Conservation (phyloP, 1,140 invertebrate genomes). For the Drosophila paulistorum region DNA sequence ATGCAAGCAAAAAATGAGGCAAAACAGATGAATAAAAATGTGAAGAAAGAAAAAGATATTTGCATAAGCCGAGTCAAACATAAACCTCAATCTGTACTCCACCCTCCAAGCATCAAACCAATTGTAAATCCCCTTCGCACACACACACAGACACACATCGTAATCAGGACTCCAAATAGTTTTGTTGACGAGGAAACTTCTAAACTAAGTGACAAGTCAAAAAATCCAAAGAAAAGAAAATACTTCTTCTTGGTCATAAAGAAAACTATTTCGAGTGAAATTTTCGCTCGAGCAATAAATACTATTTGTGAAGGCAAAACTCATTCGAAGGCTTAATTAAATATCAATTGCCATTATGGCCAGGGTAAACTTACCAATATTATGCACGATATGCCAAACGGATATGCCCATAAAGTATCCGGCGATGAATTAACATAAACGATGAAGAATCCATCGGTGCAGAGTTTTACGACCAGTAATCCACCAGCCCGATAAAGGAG, state of each 20-base stretch:
- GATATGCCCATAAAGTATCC: constrained; percentile 85
- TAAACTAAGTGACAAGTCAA: background rate
- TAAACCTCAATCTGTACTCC: background rate
- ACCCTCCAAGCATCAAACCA: background rate
- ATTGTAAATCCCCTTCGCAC: background rate
- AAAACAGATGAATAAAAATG: constrained; percentile 5
- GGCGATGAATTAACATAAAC: constrained; percentile 85
- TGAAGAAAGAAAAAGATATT: constrained; percentile 41
- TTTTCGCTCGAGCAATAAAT: constrained; percentile 18
- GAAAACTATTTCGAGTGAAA: background rate
- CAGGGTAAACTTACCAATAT: constrained; percentile 84
- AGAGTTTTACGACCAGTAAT: constrained; percentile 85
- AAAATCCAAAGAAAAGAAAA: constrained; percentile 42
- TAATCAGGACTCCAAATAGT: constrained; percentile 49
- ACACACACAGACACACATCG: background rate
- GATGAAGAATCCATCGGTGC: constrained; percentile 85
- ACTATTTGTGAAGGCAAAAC: constrained; percentile 12
- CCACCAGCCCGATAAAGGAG: constrained; percentile 85
- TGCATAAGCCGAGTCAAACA: constrained; percentile 51
- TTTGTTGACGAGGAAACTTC: constrained; percentile 37
- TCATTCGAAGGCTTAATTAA: constrained; percentile 50
- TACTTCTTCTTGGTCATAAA: constrained; percentile 4
- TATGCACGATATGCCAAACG: constrained; percentile 85
- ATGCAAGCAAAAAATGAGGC: constrained; percentile 58
- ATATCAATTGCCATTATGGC: constrained; percentile 29